Evolutionary conservation across 2,888 invertebrate species (phyloP), one percentile per base, ranked within the genome.

Genomic region (Auanema freiburgensis): DNA sequence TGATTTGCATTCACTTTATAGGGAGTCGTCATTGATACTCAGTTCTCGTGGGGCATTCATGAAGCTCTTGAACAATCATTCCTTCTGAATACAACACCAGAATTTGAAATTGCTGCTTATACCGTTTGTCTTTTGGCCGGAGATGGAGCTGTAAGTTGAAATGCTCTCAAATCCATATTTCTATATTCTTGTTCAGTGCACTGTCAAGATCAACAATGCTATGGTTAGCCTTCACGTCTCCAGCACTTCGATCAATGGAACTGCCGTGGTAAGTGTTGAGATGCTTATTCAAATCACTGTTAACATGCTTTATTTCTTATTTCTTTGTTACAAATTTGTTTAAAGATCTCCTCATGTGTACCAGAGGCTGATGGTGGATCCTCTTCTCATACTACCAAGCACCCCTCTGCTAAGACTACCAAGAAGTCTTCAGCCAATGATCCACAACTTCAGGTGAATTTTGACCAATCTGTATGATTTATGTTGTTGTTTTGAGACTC

Each of bases 51-150:
- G 63, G 66, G 65, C 51, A 33, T 25, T 8, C 65, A 56, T 51
- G 62, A 66, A 25, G 74, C 72, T 23, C 14, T 79, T 54, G 71
- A 77, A 44, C 63, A 67, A 41, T 62, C 72, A 18, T 72, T 80
- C 67, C 67, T 78, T 58, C 61, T 77, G 51, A 75, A 77, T 55
- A 70, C 71, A 18, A 74, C 74, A 10, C 79, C 80, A 41, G 77
- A 77, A 51, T 80, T 80, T 63, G 80, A 80, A 25, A 62, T 80
- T 49, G 69, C 74, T 51, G 79, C 77, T 24, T 77, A 76, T 66
- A 76, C 80, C 14, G 65, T 81, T 14, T 78, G 77, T 43, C 79
- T 78, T 11, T 63, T 80, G 53, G 63, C 72, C 23, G 71, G 63
- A 12, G 62, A 46, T 40, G 62, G 49, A 25, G 58, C 42, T 33